Evolutionary conservation across 1,140 invertebrate genomes (phyloP), one percentile per base, ranked within the genome.

Genomic region (Ericerus pela): DNA sequence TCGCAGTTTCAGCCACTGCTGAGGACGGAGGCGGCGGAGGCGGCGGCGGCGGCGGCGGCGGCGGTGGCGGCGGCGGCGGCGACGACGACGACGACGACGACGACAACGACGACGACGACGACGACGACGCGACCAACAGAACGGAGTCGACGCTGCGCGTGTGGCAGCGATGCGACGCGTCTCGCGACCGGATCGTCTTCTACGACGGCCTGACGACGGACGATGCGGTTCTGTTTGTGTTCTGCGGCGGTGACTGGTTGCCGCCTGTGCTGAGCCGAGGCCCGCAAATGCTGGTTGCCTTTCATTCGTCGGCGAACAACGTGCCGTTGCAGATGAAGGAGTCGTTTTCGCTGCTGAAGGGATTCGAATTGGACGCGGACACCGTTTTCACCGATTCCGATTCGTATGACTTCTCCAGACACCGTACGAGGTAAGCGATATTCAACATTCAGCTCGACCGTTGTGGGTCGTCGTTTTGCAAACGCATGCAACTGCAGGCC

Each of bases 331-430:
- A 57, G 26, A 55, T 51, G 14, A 47, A 62, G 22, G 16, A 53
- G 52, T 37, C 60, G 36, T 59, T 62, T 29, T 61, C 58, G 0
- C 61, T 64, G 6, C 60, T 69, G 11, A 61, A 65, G 24, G 69
- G 69, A 20, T 74, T 72, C 58, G 86, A 91, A 62, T 73, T 92
- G 6, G 84, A 90, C 63, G 81, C 89, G 8, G 83, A 87, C 60
- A 83, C 91, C n/a, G 75, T 88, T 8, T 88, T 89, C 63, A 81
- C 84, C 1, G 85, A 90, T 64, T 88, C 85, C 0, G 84, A 88
- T 62, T 81, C 80, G 0, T 69, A 80, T 16, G 82, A 85, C 62
- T 85, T 80, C 60, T 76, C 78, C 0, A 71, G 77, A 54, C 74
- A 76, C 57, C 70, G 27, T 67, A 75, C 37, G 68, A 77, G 66